Percentiles rank a stretch among this genome's conserved stretches.
Evolutionary conservation across 2,888 invertebrate species (phyloP).

Genomic region (Apodemia zela): DNA sequence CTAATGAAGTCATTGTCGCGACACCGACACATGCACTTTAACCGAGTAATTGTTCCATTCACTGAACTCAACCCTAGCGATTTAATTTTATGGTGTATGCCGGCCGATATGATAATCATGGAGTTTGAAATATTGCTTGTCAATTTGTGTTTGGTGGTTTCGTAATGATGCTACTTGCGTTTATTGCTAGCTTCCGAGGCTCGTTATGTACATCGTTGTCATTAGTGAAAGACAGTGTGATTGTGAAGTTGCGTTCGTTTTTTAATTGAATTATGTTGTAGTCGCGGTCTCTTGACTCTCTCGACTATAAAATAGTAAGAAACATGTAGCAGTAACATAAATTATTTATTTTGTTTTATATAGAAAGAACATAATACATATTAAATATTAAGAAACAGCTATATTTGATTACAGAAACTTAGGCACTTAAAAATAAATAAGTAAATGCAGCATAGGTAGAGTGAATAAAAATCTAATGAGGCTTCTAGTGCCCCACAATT

Average conservation of each 20-base stretch:
- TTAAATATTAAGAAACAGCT: not conserved
- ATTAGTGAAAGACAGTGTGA: conserved; percentile 37
- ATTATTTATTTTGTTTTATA: not conserved
- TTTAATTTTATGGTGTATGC: conserved; percentile 54
- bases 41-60: conserved; percentile 57
- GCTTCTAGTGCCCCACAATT: too few relatives aligned
- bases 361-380: not conserved
- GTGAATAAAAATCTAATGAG: too few relatives aligned
- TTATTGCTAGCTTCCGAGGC: conserved; percentile 48
- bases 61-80: conserved; percentile 52
- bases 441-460: too few relatives aligned
- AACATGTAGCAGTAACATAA: not conserved
- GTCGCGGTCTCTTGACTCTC: conserved; percentile 26
- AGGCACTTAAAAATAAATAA: too few relatives aligned
- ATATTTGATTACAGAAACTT: not conserved
- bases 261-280: conserved; percentile 34
- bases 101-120: conserved; percentile 52
- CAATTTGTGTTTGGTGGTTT: conserved; percentile 50
- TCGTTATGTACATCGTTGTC: conserved; percentile 42
- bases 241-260: conserved; percentile 35
- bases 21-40: conserved; percentile 39
- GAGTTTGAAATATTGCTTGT: conserved; percentile 57
- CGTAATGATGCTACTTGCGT: conserved; percentile 36
- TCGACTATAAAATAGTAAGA: conserved; percentile 20
- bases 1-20: conserved; percentile 63